A percentile compares a stretch with the other conserved stretches of the same genome.
Conservation (phyloP, 2,113 vertebrate genomes). For the Paralichthys olivaceus region DNA sequence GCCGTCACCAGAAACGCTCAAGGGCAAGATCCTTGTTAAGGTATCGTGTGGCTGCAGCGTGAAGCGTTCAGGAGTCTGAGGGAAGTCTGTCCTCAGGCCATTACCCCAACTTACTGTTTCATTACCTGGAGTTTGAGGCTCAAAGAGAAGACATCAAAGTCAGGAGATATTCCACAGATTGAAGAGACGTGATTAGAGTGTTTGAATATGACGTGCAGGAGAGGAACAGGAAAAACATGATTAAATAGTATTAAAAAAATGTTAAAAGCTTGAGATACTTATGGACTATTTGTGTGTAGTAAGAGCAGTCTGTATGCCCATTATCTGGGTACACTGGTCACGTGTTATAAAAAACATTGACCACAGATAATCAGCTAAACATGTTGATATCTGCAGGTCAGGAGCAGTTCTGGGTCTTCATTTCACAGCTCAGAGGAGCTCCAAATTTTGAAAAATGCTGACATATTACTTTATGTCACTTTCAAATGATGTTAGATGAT, state of each 20-base stretch:
- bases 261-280: neutral
- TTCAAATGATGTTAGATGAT: too few species aligned
- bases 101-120: slow-evolving; percentile 8
- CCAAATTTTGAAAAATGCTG: neutral
- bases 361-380: neutral
- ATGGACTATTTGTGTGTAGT: neutral
- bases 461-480: neutral
- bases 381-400: neutral
- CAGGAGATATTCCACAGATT: neutral
- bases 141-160: slow-evolving; percentile 39
- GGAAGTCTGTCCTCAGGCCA: slow-evolving; percentile 12
- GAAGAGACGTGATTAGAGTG: slow-evolving; percentile 8
- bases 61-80: neutral
- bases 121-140: slow-evolving; percentile 10
- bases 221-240: neutral
- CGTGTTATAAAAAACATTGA: neutral
- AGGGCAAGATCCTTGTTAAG: slow-evolving; percentile 96
- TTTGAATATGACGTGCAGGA: slow-evolving; percentile 7
- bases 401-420: neutral
- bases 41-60: slow-evolving; percentile 66
- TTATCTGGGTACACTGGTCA: neutral
- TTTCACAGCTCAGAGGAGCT: slow-evolving; percentile 1
- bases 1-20: slow-evolving; percentile 91
- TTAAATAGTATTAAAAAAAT: too few species aligned
- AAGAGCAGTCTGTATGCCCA: neutral